These are phyloP conservation scores for Lichenostomus cassidix DNA, from an alignment of 2,113 vertebrate species.

Conservation along the genomic window DNA sequence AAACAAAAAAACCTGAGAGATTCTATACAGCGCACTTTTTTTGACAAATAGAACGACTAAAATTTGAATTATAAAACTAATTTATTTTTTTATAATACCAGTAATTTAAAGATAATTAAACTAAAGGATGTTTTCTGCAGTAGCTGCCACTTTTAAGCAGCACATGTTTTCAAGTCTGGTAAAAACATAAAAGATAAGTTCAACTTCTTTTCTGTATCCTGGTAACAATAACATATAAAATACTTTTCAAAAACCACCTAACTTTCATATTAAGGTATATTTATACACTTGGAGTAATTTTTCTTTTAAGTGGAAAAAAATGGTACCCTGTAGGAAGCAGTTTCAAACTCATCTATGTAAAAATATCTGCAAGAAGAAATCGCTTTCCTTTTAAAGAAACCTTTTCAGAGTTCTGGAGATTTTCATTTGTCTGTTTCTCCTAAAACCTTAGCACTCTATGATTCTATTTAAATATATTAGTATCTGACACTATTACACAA, in stretches of 20 bases:
- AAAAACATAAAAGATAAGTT: not conserved
- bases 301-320: not conserved
- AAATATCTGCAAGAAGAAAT: not conserved
- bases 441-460: not conserved
- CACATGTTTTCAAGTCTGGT: not conserved
- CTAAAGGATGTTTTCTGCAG: not conserved
- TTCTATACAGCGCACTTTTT: not conserved
- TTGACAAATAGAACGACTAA: not conserved
- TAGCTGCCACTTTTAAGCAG: not conserved
- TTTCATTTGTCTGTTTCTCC: not conserved
- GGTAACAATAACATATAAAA: not conserved
- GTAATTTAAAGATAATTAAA: not conserved
- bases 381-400: not conserved
- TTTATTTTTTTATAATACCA: not conserved
- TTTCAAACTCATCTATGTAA: not conserved
- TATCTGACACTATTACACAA: not conserved
- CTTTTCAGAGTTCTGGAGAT: not conserved
- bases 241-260: not conserved
- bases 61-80: not conserved
- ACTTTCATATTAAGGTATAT: not conserved
- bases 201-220: not conserved
- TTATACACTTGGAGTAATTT: not conserved
- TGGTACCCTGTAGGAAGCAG: not conserved
- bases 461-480: not conserved
- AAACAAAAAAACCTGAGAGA: not conserved